Percentiles rank a stretch among this genome's conserved stretches.
phyloP scores from a whole-genome alignment of 1,140 invertebrate species.

The Microvelia longipes region DNA sequence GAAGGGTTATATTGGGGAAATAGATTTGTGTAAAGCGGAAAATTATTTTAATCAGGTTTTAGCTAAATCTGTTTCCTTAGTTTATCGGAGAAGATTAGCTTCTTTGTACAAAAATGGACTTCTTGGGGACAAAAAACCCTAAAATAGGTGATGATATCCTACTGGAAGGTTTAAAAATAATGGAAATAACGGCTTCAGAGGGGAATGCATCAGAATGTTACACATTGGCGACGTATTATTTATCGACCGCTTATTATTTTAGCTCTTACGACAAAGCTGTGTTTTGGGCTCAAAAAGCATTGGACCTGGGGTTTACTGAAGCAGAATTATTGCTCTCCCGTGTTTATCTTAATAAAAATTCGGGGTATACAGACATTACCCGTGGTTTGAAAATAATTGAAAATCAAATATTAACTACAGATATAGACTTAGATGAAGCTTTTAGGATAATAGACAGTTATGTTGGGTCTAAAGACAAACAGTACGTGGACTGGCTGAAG shows the following conservation, averaged over 20 bases:
- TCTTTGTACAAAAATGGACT: neutral
- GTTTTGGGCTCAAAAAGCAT: neutral
- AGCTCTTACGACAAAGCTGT: neutral
- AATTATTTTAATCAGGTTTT: neutral
- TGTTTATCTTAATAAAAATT: neutral
- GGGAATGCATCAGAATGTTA: neutral
- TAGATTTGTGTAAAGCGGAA: neutral
- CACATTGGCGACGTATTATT: neutral
- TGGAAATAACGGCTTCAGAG: neutral
- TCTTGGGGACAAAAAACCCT: neutral
- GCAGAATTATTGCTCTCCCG: neutral
- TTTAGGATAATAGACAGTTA: too few relatives aligned
- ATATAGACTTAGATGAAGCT: too few relatives aligned
- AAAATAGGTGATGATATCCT: neutral
- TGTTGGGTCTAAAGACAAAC: too few relatives aligned
- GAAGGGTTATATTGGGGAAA: neutral
- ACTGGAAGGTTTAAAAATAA: neutral
- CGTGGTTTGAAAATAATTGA: neutral
- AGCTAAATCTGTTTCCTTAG: too few relatives aligned
- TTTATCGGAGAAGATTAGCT: too few relatives aligned
- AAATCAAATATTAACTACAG: neutral
- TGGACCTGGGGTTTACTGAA: neutral
- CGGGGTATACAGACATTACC: neutral
- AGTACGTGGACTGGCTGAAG: too few relatives aligned
- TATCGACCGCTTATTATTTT: neutral